Evolutionary conservation across 2,113 vertebrate species (phyloP).

Genomic region (Sialia sialis): DNA sequence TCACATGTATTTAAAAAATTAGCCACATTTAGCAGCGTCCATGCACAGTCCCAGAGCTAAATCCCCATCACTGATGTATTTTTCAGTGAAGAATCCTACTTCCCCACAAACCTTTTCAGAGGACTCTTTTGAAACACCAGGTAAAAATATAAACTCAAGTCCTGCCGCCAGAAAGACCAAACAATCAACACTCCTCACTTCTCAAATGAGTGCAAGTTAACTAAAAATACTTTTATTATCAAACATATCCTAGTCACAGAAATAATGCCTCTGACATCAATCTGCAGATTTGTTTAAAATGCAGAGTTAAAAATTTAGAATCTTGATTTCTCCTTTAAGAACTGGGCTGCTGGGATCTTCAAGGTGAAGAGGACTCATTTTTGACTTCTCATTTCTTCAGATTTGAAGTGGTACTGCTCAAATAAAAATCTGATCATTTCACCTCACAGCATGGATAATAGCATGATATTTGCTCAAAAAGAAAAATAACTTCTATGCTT

Average conservation of each 20-base stretch:
- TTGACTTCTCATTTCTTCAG: slow-evolving; percentile 4
- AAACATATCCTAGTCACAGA: not conserved
- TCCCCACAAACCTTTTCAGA: not conserved
- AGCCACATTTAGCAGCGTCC: not conserved
- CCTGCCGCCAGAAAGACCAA: not conserved
- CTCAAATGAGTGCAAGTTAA: not conserved
- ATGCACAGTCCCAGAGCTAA: not conserved
- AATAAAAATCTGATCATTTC: not conserved
- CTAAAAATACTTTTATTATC: not conserved
- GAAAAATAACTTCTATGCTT: not conserved
- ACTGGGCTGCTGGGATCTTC: not conserved
- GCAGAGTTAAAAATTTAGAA: not conserved
- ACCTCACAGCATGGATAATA: not conserved
- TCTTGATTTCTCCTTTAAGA: slow-evolving; percentile 17
- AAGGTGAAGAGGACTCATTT: slow-evolving; percentile 11
- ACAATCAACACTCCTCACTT: not conserved
- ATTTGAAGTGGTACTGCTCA: not conserved
- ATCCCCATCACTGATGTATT: not conserved
- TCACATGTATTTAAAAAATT: not conserved
- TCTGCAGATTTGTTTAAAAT: not conserved
- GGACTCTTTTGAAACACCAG: not conserved
- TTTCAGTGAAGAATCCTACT: not conserved
- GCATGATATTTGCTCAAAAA: not conserved
- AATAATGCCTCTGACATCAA: not conserved
- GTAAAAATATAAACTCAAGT: not conserved